Percentiles rank a stretch among this genome's conserved stretches.
phyloP scores from a whole-genome alignment of 1,140 invertebrate species.

The Diploscapter pachys region DNA sequence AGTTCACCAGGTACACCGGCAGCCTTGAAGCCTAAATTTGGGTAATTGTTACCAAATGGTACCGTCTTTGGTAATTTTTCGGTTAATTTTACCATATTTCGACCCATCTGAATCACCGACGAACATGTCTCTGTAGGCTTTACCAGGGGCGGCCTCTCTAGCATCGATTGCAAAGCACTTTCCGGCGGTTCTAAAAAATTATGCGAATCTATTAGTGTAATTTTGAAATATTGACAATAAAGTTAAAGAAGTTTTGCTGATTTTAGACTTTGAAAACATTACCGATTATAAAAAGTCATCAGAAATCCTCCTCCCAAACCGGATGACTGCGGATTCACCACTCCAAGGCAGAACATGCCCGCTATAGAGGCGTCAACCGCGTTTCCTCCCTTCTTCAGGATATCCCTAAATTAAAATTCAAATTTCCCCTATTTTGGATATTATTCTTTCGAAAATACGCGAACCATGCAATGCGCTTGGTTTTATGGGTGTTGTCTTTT shows the following conservation, averaged over 20 bases:
- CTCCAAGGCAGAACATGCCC: slow-evolving; percentile 78
- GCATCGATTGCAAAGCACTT: slow-evolving; percentile 68
- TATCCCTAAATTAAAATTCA: slow-evolving; percentile 61
- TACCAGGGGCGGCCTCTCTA: slow-evolving; percentile 74
- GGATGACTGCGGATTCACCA: slow-evolving; percentile 78
- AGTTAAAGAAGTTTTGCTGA: no score
- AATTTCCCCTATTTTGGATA: no score
- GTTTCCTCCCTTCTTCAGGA: slow-evolving; percentile 75
- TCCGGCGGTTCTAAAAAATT: slow-evolving; percentile 41
- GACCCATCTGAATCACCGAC: slow-evolving; percentile 64
- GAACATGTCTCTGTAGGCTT: slow-evolving; percentile 71
- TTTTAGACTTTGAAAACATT: no score
- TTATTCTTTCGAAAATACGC: no score
- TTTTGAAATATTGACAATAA: neutral
- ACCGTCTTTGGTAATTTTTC: neutral
- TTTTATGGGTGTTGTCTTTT: neutral
- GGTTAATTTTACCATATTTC: slow-evolving; percentile 47
- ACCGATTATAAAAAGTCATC: slow-evolving; percentile 73
- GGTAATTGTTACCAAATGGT: no score
- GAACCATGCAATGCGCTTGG: no score
- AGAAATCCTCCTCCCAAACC: slow-evolving; percentile 82
- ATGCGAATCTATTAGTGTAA: neutral
- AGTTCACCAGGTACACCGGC: slow-evolving; percentile 86
- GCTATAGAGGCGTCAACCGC: slow-evolving; percentile 82
- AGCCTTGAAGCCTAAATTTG: slow-evolving; percentile 69